A percentile compares a stretch with the other conserved stretches of the same genome.
Evolutionary conservation across 2,888 invertebrate species (phyloP).

Genomic region (Drosophila pullipes): DNA sequence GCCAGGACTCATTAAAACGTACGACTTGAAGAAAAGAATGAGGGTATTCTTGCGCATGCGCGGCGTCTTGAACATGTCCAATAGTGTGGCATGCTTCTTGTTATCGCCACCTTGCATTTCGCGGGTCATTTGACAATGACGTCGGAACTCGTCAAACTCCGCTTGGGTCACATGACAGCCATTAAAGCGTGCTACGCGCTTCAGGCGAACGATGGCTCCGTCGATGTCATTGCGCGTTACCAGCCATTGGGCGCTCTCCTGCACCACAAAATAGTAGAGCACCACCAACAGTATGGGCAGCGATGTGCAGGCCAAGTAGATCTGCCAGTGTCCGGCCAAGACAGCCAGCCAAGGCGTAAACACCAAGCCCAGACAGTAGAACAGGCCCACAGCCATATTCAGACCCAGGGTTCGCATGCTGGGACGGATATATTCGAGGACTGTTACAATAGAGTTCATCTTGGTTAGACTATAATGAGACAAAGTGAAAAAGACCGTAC

Average conservation of each 20-base stretch:
- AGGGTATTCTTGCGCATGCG: constrained; percentile 87
- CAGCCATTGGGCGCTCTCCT: constrained; percentile 89
- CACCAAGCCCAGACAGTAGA: constrained; percentile 87
- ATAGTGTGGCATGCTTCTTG: constrained; percentile 81
- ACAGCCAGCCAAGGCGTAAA: constrained; percentile 87
- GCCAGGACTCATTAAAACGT: constrained; percentile 73
- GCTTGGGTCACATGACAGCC: constrained; percentile 85
- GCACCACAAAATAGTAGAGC: constrained; percentile 86
- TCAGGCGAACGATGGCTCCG: constrained; percentile 86
- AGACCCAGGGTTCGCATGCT: constrained; percentile 87
- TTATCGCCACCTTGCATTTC: constrained; percentile 82
- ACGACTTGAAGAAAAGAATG: constrained; percentile 88
- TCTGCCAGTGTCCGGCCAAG: constrained; percentile 86
- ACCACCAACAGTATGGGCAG: constrained; percentile 86
- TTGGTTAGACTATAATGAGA: neutral
- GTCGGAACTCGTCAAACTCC: constrained; percentile 84
- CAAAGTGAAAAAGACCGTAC: constrained; percentile 14
- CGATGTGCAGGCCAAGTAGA: constrained; percentile 86
- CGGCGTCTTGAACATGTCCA: constrained; percentile 87
- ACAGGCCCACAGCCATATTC: constrained; percentile 87
- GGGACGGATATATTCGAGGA: constrained; percentile 88
- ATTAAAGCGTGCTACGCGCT: constrained; percentile 87
- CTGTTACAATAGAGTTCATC: constrained; percentile 75
- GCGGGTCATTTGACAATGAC: constrained; percentile 83
- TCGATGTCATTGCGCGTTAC: constrained; percentile 87